These are phyloP conservation scores for Chionoecetes opilio DNA, from an alignment of 1,140 invertebrate genomes.

Conservation along the genomic window DNA sequence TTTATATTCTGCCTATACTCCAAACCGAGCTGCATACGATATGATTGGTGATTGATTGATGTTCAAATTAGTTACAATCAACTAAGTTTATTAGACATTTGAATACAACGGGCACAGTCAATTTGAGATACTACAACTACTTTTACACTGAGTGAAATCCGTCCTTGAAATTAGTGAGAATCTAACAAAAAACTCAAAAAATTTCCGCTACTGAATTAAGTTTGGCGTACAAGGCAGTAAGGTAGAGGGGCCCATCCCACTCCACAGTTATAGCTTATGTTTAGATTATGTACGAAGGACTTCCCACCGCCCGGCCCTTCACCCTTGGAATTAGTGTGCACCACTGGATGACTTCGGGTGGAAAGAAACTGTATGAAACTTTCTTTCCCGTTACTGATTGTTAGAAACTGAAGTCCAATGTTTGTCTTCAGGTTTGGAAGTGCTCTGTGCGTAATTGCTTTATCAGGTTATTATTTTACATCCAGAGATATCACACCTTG, in stretches of 20 bases:
- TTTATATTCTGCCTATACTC: slow-evolving; percentile 73
- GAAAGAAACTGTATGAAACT: slow-evolving; percentile 59
- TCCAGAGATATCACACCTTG: not conserved
- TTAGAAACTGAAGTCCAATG: not conserved
- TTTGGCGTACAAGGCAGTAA: slow-evolving; percentile 19
- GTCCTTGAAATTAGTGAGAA: not conserved
- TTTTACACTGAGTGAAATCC: slow-evolving; percentile 67
- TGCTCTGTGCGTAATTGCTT: slow-evolving; percentile 67
- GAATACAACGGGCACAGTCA: slow-evolving; percentile 11
- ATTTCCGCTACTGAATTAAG: not conserved
- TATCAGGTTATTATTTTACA: slow-evolving; percentile 21
- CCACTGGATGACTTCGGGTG: slow-evolving; percentile 72
- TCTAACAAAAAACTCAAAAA: not conserved
- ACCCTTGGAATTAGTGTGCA: slow-evolving; percentile 73
- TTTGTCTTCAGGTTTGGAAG: slow-evolving; percentile 37
- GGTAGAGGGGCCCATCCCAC: slow-evolving; percentile 9
- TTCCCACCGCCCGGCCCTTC: slow-evolving; percentile 72
- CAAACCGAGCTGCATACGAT: slow-evolving; percentile 70
- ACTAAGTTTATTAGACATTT: slow-evolving; percentile 50
- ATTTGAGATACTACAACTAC: slow-evolving; percentile 48
- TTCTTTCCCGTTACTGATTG: slow-evolving; percentile 17
- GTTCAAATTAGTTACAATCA: slow-evolving; percentile 57
- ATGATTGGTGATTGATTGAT: slow-evolving; percentile 72
- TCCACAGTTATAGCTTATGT: slow-evolving; percentile 62
- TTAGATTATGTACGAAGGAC: slow-evolving; percentile 79